A percentile compares a stretch with the other conserved stretches of the same genome.
These are phyloP conservation scores for Bufo gargarizans DNA, from an alignment of 2,113 vertebrate species.

Conservation along the genomic window DNA sequence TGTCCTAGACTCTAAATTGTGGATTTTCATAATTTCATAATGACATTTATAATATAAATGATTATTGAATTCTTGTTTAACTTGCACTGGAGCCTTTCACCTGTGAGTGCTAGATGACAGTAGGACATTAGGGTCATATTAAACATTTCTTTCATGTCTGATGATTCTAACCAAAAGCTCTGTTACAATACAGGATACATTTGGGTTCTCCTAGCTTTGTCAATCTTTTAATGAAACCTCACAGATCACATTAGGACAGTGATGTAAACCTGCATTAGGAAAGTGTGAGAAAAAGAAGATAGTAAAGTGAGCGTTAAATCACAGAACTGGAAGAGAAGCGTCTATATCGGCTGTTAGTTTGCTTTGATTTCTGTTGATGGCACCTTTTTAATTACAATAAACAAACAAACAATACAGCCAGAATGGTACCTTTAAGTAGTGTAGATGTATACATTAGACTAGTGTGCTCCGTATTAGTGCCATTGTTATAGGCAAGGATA, in stretches of 20 bases:
- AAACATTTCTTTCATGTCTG: not conserved
- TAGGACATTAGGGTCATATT: not conserved
- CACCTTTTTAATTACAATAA: slow-evolving; percentile 60
- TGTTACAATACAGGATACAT: not conserved
- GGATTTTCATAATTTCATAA: too few relatives aligned
- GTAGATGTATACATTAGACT: slow-evolving; percentile 21
- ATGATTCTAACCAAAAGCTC: not conserved
- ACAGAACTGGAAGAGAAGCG: slow-evolving; percentile 12
- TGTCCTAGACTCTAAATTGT: too few relatives aligned
- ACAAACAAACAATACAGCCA: slow-evolving; percentile 56
- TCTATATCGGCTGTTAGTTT: slow-evolving; percentile 44
- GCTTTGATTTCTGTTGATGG: slow-evolving; percentile 46
- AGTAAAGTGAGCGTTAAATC: slow-evolving; percentile 43
- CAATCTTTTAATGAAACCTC: not conserved
- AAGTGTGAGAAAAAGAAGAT: slow-evolving; percentile 21
- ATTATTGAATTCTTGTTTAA: not conserved
- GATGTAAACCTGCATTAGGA: slow-evolving; percentile 13
- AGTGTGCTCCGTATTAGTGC: not conserved
- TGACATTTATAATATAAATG: too few relatives aligned
- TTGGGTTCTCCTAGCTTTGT: not conserved
- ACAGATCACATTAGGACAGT: slow-evolving; percentile 10
- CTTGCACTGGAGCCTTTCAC: not conserved
- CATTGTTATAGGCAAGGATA: not conserved
- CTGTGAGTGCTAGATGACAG: not conserved
- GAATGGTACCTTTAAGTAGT: slow-evolving; percentile 39